Conservation (phyloP, 2,888 invertebrate genomes). For the Diaphora mendica region DNA sequence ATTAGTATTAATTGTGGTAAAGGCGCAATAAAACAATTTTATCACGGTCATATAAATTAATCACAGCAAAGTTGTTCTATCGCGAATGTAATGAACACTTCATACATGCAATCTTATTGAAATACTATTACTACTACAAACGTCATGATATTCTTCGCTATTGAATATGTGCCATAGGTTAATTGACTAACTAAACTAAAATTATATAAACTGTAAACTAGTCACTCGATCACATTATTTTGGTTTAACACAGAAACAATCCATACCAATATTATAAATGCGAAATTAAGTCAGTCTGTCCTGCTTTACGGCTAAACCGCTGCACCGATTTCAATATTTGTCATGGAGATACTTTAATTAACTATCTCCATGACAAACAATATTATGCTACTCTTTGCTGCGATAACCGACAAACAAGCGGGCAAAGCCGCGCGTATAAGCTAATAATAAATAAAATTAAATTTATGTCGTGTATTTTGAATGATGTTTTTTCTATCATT, state of each 20-base stretch:
- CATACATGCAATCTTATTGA: neutral
- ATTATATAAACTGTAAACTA: neutral
- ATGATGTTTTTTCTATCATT: neutral
- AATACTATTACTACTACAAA: neutral
- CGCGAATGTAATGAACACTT: neutral
- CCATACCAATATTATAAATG: no score
- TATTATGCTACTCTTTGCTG: no score
- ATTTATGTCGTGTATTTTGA: neutral
- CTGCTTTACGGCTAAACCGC: no score
- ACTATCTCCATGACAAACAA: no score
- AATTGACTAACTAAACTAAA: neutral
- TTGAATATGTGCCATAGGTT: no score
- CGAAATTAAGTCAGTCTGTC: no score
- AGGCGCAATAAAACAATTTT: neutral
- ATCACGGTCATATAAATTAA: neutral
- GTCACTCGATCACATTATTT: neutral
- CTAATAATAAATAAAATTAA: neutral
- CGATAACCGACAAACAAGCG: no score
- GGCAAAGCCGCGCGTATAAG: no score
- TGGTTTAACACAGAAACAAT: neutral
- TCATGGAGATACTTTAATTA: no score
- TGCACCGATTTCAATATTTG: no score
- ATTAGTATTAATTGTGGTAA: neutral
- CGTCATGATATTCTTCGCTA: neutral
- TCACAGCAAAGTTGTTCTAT: conserved; percentile 4